Percentiles rank a stretch among this genome's conserved stretches.
These are phyloP conservation scores for Lottia scabra DNA, from an alignment of 2,888 invertebrate species.

Conservation along the genomic window DNA sequence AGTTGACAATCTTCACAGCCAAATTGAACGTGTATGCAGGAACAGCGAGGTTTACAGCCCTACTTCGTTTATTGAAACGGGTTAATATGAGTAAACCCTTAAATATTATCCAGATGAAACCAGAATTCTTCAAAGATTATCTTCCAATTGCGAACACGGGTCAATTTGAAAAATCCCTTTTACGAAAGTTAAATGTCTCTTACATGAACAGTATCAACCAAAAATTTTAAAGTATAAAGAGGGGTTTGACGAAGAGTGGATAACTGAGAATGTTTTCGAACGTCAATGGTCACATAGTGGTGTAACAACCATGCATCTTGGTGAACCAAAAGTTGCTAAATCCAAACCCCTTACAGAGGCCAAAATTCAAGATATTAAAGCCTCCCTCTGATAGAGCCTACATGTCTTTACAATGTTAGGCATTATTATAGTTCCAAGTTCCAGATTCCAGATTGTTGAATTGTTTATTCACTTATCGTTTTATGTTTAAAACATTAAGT, in stretches of 20 bases:
- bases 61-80: neutral
- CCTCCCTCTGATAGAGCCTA: no score
- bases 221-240: neutral
- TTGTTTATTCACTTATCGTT: no score
- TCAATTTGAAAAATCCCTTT: neutral
- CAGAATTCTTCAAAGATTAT: neutral
- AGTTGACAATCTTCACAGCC: conserved; percentile 8
- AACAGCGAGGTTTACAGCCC: neutral
- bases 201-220: neutral
- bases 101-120: neutral
- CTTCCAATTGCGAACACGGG: neutral
- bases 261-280: no score
- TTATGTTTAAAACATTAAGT: no score
- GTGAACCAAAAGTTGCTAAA: no score
- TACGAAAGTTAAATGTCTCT: neutral
- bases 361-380: no score
- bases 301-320: no score
- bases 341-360: no score
- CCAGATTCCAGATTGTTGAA: no score
- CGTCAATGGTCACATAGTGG: no score
- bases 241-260: neutral
- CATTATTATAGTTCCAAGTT: no score
- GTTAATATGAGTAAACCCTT: neutral
- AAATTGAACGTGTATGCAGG: neutral
- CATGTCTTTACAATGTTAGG: no score